Evolutionary conservation across 35 echinoderm and acorn worm species (phyloP), one percentile per base, ranked within the genome.

Genomic region (Diadema setosum): DNA sequence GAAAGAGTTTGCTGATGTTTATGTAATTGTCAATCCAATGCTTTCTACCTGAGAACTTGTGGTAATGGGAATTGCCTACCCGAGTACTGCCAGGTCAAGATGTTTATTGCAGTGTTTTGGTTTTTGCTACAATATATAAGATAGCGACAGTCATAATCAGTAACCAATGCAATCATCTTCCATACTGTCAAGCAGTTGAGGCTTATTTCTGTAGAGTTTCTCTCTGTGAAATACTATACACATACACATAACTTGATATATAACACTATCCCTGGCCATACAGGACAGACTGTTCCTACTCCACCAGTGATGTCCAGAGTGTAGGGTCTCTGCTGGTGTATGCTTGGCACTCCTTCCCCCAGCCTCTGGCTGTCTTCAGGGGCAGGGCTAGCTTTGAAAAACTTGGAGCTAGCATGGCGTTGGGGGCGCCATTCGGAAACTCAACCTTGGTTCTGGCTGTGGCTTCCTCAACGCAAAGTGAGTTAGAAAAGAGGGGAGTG

Each of bases 281-380:
- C n/a, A 92, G 90, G 0, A 16, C 84, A 20, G 41, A 58, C 17
- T 92, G 90, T 42, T 45, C 30, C 15, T 86, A 80, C 61, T 81
- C 90, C 11, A 15, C 70, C n/a, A 65, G 86, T 46, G 90, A 92
- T 45, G 65, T 57, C 27, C 90, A 92, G 55, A 92, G 90, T 86
- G 90, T 92, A 1, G 90, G 90, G 0, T 34, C 56, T 12, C 46
- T 92, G 25, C 42, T 59, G 14, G 49, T 80, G 2, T 86, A 63
- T 20, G 49, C 74, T 60, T 29, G 30, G 6, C 25, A 17, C 35
- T 33, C 65, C 64, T 42, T 74, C 3, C 74, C 45, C 16, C 3
- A 78, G 35, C 83, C 83, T 9, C 11, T 86, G 23, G 16, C 16
- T 25, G 30, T 16, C 5, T n/a, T 93, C 0, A 88, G 26, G 35